Conservation (phyloP, 2,888 invertebrate genomes). For the Meteorus cinctellus region DNA sequence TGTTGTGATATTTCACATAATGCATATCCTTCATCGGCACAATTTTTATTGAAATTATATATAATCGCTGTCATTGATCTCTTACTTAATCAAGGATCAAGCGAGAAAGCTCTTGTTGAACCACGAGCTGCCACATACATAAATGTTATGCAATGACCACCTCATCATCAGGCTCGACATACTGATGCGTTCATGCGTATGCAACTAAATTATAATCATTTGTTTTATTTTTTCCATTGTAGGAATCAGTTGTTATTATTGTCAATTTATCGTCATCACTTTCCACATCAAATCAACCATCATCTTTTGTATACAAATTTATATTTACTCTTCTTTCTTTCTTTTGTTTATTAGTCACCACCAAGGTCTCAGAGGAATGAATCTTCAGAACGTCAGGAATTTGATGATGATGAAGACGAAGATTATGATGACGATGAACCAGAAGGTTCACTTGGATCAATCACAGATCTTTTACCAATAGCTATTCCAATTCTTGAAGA, state of each 20-base stretch:
- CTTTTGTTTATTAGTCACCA: neutral
- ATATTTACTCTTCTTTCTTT: neutral
- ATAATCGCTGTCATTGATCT: slow-evolving; percentile 48
- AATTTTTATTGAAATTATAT: neutral
- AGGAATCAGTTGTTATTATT: slow-evolving; percentile 6
- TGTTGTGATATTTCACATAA: neutral
- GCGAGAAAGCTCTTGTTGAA: slow-evolving; percentile 46
- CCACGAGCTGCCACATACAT: slow-evolving; percentile 21
- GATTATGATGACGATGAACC: slow-evolving; percentile 37
- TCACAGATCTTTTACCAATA: slow-evolving; percentile 65
- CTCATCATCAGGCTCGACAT: neutral
- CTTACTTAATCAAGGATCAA: slow-evolving; percentile 54
- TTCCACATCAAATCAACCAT: neutral
- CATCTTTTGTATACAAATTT: neutral
- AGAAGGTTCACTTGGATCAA: slow-evolving; percentile 63
- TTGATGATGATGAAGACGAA: slow-evolving; percentile 53
- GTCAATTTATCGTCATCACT: neutral
- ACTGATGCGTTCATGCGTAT: slow-evolving; percentile 38
- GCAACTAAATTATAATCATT: slow-evolving; percentile 43
- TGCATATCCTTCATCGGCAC: neutral
- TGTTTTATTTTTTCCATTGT: neutral
- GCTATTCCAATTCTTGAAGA: slow-evolving; percentile 68
- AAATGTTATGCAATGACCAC: slow-evolving; percentile 28
- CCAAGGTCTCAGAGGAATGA: slow-evolving; percentile 47
- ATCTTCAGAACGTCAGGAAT: slow-evolving; percentile 54